phyloP scores from a whole-genome alignment of 2,888 invertebrate genomes.

The Phengaris alcon region DNA sequence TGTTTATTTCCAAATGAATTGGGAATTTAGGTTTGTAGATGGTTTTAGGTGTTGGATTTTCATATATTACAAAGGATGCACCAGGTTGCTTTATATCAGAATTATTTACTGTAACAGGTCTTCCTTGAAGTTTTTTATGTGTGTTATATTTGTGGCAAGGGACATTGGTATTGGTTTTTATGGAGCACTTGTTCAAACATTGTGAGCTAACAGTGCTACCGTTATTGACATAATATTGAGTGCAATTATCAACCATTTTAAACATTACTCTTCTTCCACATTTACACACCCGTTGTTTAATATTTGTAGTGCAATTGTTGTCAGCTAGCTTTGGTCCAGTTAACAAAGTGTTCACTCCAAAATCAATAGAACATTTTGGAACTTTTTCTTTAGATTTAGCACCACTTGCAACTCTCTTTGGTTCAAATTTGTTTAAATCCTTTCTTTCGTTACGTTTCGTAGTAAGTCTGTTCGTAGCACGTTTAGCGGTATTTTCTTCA shows the following conservation, averaged over 20 bases:
- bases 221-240: conserved; percentile 10
- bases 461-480: background rate
- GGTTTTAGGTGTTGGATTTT: background rate
- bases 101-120: background rate
- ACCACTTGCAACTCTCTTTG: background rate
- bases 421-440: background rate
- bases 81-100: background rate
- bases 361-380: background rate
- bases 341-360: conserved; percentile 10
- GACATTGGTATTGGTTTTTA: background rate
- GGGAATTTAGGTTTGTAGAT: conserved; percentile 40
- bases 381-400: background rate
- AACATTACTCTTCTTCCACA: background rate
- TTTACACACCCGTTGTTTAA: conserved; percentile 6
- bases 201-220: background rate
- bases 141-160: background rate
- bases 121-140: background rate
- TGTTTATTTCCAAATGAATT: background rate
- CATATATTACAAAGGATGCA: conserved; percentile 2
- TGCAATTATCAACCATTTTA: conserved; percentile 1
- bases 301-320: background rate
- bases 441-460: background rate
- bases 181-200: background rate
- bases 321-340: background rate
- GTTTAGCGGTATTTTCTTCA: background rate